These are phyloP conservation scores for Himalopsyche anomala DNA, from an alignment of 2,888 invertebrate species.

Conservation along the genomic window DNA sequence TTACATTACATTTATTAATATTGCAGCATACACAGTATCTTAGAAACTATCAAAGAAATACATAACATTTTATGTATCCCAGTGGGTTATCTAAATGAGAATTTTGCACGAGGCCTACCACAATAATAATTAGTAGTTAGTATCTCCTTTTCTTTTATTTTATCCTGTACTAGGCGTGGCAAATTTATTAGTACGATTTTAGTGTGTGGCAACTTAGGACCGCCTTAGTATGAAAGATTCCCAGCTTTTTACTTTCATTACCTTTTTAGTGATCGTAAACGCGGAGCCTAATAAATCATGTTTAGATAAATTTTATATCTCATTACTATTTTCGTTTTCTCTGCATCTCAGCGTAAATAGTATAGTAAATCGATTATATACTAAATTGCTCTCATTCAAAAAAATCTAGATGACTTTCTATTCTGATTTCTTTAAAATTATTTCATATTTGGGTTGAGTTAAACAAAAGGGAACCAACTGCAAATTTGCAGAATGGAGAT, in stretches of 20 bases:
- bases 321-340: neutral
- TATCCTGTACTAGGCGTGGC: neutral
- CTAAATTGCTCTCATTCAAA: too few relatives aligned
- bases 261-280: slow-evolving; percentile 43
- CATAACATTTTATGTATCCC: slow-evolving; percentile 29
- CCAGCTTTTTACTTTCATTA: slow-evolving; percentile 34
- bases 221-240: slow-evolving; percentile 38
- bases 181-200: slow-evolving; percentile 34
- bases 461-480: too few relatives aligned
- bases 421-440: too few relatives aligned
- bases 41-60: too few relatives aligned
- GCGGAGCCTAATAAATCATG: slow-evolving; percentile 8
- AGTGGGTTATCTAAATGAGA: slow-evolving; percentile 38
- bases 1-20: too few relatives aligned
- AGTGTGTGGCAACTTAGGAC: slow-evolving; percentile 36
- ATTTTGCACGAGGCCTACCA: slow-evolving; percentile 38
- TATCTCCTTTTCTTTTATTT: slow-evolving; percentile 32
- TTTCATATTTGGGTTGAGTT: too few relatives aligned
- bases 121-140: slow-evolving; percentile 31
- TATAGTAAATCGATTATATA: too few relatives aligned
- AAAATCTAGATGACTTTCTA: too few relatives aligned
- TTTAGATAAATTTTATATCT: slow-evolving; percentile 12
- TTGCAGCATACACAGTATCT: too few relatives aligned
- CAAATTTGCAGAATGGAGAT: too few relatives aligned
- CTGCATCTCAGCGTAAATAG: too few relatives aligned